phyloP scores from a whole-genome alignment of 1,140 invertebrate species.

The Contarinia nasturtii region DNA sequence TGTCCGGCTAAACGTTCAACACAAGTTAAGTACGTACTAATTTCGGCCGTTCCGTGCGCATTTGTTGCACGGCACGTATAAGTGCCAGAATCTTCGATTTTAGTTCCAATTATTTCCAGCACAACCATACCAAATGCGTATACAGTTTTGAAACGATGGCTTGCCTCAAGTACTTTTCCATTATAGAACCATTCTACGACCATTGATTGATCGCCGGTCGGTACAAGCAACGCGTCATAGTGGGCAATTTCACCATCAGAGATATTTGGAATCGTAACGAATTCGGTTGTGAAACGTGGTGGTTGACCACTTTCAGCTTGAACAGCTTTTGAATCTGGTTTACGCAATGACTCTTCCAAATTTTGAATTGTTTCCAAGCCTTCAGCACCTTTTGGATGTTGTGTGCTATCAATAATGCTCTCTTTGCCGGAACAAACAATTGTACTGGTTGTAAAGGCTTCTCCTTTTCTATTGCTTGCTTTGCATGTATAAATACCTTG shows the following conservation, averaged over 20 bases:
- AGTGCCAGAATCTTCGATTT: constrained; percentile 69
- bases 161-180: constrained; percentile 68
- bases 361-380: constrained; percentile 79
- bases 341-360: constrained; percentile 66
- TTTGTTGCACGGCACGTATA: constrained; percentile 79
- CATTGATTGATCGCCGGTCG: constrained; percentile 90
- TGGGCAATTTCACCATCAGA: constrained; percentile 82
- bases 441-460: constrained; percentile 80
- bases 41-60: constrained; percentile 72
- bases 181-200: constrained; percentile 96
- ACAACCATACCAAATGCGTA: constrained; percentile 93
- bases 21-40: constrained; percentile 63
- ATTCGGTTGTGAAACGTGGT: constrained; percentile 73
- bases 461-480: constrained; percentile 66
- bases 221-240: constrained; percentile 83
- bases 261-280: constrained; percentile 59
- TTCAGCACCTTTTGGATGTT: constrained; percentile 83
- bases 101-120: constrained; percentile 75
- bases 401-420: constrained; percentile 66
- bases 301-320: constrained; percentile 61
- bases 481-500: constrained; percentile 87
- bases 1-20: constrained; percentile 67
- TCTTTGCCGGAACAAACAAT: constrained; percentile 67
- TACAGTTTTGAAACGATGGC: constrained; percentile 73
- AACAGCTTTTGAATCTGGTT: constrained; percentile 39